These are phyloP conservation scores for Ladona fulva DNA, from an alignment of 1,140 invertebrate genomes.

Conservation along the genomic window DNA sequence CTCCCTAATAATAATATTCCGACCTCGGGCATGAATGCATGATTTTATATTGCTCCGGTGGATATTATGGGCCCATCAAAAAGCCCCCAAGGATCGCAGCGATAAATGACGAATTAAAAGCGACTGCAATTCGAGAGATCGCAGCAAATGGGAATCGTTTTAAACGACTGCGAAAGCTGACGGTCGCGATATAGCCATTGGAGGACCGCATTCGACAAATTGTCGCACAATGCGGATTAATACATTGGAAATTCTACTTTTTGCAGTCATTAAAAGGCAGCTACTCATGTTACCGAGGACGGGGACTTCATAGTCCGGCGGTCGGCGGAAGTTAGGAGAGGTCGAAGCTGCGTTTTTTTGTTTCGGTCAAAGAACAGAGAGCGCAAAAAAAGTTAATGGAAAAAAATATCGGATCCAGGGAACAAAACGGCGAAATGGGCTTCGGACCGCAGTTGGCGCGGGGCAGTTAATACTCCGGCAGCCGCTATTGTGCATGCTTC, in stretches of 20 bases:
- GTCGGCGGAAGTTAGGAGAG: neutral
- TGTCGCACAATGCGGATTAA: neutral
- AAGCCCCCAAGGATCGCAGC: no score
- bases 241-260: neutral
- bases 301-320: neutral
- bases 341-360: neutral
- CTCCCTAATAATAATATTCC: no score
- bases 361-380: neutral
- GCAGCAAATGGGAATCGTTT: no score
- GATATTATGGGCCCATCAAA: no score
- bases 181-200: no score
- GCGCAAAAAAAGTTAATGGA: neutral
- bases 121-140: no score
- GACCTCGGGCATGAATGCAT: no score
- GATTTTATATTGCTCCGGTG: no score
- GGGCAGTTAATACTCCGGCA: neutral
- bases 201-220: no score
- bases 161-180: no score
- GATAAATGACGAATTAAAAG: no score
- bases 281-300: neutral
- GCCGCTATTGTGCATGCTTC: neutral
- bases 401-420: neutral
- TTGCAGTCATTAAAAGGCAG: neutral
- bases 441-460: neutral
- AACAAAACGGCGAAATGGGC: neutral